Conservation (phyloP, 2,888 invertebrate species). For the Elysia crispata region DNA sequence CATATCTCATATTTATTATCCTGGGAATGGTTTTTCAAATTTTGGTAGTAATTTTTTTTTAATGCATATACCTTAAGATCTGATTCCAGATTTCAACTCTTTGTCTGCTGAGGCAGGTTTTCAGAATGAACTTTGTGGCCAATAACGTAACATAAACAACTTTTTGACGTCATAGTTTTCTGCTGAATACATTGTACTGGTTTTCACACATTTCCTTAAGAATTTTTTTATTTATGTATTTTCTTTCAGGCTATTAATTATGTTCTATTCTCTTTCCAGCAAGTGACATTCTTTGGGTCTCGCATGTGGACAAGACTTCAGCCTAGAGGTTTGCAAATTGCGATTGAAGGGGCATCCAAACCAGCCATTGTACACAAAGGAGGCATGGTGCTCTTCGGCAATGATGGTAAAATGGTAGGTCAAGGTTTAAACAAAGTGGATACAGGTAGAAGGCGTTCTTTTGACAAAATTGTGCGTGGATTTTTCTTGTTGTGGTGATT, state of each 20-base stretch:
- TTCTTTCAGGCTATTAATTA: background rate
- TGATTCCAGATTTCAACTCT: too few species aligned
- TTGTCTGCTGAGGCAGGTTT: too few species aligned
- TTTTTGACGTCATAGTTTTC: too few species aligned
- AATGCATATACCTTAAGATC: background rate
- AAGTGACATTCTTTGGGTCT: constrained; percentile 89
- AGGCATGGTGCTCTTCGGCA: constrained; percentile 89
- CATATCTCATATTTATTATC: background rate
- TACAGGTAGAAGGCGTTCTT: too few species aligned
- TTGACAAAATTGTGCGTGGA: too few species aligned
- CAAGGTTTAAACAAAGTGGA: too few species aligned
- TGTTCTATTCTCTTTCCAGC: constrained; percentile 70
- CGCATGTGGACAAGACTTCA: constrained; percentile 83
- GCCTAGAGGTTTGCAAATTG: constrained; percentile 80
- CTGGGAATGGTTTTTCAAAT: background rate
- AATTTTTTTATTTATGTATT: background rate
- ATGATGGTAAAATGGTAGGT: constrained; percentile 86
- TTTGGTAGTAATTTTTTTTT: too few species aligned
- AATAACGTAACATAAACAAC: too few species aligned
- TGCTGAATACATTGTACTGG: background rate
- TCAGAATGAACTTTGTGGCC: too few species aligned
- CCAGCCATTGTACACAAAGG: constrained; percentile 86
- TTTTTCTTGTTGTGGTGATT: too few species aligned
- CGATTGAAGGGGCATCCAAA: constrained; percentile 82
- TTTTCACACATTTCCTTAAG: background rate